Percentiles rank a stretch among this genome's conserved stretches.
phyloP scores from a whole-genome alignment of 2,888 invertebrate genomes.

The Celastrina argiolus region DNA sequence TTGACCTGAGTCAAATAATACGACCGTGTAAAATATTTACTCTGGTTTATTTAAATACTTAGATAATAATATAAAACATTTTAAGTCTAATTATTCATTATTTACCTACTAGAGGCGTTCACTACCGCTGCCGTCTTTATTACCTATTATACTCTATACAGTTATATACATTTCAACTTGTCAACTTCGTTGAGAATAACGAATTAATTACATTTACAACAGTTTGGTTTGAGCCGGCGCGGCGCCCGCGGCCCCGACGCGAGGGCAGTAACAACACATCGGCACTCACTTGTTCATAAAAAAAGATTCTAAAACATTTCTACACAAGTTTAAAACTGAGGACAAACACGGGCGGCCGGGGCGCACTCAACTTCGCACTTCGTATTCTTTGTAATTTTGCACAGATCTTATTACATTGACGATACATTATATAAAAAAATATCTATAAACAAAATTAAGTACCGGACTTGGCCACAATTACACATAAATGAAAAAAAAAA shows the following conservation, averaged over 20 bases:
- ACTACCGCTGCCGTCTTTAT: constrained; percentile 42
- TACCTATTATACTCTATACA: constrained; percentile 43
- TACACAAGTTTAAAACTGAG: background rate
- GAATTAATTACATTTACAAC: constrained; percentile 44
- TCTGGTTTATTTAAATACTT: constrained; percentile 72
- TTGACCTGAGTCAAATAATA: constrained; percentile 63
- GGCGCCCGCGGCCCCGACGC: constrained; percentile 26
- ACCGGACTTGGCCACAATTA: constrained; percentile 77
- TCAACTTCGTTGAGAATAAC: constrained; percentile 47
- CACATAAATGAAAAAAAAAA: constrained; percentile 67
- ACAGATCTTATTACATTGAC: constrained; percentile 70
- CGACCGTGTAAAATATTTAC: constrained; percentile 67
- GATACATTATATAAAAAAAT: constrained; percentile 77
- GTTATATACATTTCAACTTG: constrained; percentile 44
- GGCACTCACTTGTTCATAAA: background rate
- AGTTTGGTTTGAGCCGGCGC: constrained; percentile 41
- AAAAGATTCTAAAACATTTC: constrained; percentile 7
- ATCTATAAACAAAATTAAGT: constrained; percentile 76
- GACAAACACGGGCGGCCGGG: constrained; percentile 20
- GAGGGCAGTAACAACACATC: background rate
- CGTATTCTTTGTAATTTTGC: constrained; percentile 20
- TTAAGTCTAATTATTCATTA: constrained; percentile 63
- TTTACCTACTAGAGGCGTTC: constrained; percentile 53
- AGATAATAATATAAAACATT: constrained; percentile 70
- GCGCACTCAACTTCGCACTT: constrained; percentile 21